Evolutionary conservation across 2,888 invertebrate genomes (phyloP).

Genomic region (Lepeophtheirus nordmannii): DNA sequence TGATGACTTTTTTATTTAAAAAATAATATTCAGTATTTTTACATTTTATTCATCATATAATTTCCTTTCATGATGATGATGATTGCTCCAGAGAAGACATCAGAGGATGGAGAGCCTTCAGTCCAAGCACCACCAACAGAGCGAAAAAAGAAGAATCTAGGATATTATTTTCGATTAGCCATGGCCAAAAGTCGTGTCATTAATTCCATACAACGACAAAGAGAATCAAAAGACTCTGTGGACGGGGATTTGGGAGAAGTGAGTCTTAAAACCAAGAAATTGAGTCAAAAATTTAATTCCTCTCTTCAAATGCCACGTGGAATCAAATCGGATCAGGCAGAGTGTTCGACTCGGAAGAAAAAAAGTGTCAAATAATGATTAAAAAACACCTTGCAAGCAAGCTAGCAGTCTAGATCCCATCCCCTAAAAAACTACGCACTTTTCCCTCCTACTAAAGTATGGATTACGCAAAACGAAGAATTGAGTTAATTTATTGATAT

Average conservation of each 20-base stretch:
- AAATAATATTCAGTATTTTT: too few species aligned
- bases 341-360: background rate
- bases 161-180: background rate
- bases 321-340: background rate
- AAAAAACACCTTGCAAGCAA: background rate
- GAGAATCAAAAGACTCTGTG: background rate
- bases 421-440: too few species aligned
- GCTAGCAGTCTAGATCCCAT: too few species aligned
- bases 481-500: too few species aligned
- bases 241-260: background rate
- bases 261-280: background rate
- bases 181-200: background rate
- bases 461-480: too few species aligned
- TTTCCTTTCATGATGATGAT: too few species aligned
- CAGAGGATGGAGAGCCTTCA: too few species aligned
- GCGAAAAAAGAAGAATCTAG: background rate
- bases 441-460: too few species aligned
- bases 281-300: background rate
- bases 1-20: too few species aligned
- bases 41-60: too few species aligned
- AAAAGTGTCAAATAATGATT: background rate
- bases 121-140: background rate
- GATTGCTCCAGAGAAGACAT: too few species aligned
- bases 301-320: constrained; percentile 1
- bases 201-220: background rate